Evolutionary conservation across 2,113 vertebrate species (phyloP).

Genomic region (Seriola aureovittata): DNA sequence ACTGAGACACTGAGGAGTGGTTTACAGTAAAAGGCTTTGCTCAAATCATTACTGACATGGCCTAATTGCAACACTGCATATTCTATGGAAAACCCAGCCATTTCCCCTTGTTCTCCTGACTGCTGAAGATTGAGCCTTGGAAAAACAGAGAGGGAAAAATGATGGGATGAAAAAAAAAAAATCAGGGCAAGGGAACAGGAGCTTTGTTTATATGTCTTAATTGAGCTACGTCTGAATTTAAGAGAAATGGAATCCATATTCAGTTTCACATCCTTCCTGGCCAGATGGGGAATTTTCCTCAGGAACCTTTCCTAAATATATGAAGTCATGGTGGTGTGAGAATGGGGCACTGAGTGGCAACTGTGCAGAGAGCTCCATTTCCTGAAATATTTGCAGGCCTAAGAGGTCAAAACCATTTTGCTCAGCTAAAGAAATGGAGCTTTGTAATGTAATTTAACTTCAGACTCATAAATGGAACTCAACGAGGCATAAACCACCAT

Average conservation of each 20-base stretch:
- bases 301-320: slow-evolving; percentile 69
- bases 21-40: slow-evolving; percentile 60
- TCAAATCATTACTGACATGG: slow-evolving; percentile 77
- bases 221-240: slow-evolving; percentile 60
- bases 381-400: slow-evolving; percentile 55
- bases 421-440: slow-evolving; percentile 48
- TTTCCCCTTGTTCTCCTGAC: slow-evolving; percentile 71
- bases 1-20: slow-evolving; percentile 16
- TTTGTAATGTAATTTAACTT: slow-evolving; percentile 47
- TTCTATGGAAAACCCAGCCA: slow-evolving; percentile 70
- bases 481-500: slow-evolving; percentile 17
- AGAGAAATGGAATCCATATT: slow-evolving; percentile 76
- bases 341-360: slow-evolving; percentile 51
- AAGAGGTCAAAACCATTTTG: slow-evolving; percentile 60
- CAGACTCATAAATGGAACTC: slow-evolving; percentile 57
- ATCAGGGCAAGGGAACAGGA: neutral
- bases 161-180: slow-evolving; percentile 48
- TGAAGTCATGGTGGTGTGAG: slow-evolving; percentile 71
- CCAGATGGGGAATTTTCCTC: slow-evolving; percentile 71
- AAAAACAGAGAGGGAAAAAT: slow-evolving; percentile 64
- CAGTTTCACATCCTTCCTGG: slow-evolving; percentile 76
- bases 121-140: slow-evolving; percentile 62
- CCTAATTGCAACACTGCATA: slow-evolving; percentile 69
- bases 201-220: slow-evolving; percentile 76
- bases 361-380: slow-evolving; percentile 64